Base-by-base conservation (phyloP, 2,888 invertebrate species). In the Octonoba sinensis region DNA sequence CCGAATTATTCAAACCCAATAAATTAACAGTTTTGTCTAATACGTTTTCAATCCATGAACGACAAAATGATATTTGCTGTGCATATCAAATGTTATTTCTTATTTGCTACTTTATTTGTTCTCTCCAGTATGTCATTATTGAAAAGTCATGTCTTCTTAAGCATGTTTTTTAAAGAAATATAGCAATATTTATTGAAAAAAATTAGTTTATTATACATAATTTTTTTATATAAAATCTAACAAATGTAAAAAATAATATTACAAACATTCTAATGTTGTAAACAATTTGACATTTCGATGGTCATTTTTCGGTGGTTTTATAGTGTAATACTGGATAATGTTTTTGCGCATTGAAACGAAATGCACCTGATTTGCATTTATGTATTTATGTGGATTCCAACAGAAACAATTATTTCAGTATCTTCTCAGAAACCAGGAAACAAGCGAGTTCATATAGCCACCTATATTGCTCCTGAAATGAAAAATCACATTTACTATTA, bases 401-500 rank as follows among this genome's bases (percentile, higher is more conserved):
- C 20, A 18, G 8, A 36, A 16, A 8, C 4, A 4, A 11, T 74
- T 46, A 76, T 67, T 82, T 82, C 51, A 82, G 20, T 57, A 82
- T 76, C 49, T 82, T 82, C 46, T 82, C 76, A 4, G 67, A 73
- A 1, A 83, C 75, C 24, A 83, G 59, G 16, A 78, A 81, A 44
- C 84, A 84, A 54, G 70, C 69, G 1, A 84, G 20, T 57, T 84
- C 84, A 56, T 84, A 84, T 3, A 84, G 54, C 84, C 84, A 84
- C 44, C 84, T 66, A 59, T 84, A 84, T 51, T 84, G 84, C 13
- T 84, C 82, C 84, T 84, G 20, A 27, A 76, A 76, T 22, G 59
- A 47, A 73, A 60, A 51, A 12, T 15, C 24, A 64, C 54, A 62
- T 62, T 27, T n/a, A 62, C 4, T 15, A 12, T 59, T 59, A 22